Conservation (phyloP, 2,888 invertebrate genomes). For the Apodemia hepburni region DNA sequence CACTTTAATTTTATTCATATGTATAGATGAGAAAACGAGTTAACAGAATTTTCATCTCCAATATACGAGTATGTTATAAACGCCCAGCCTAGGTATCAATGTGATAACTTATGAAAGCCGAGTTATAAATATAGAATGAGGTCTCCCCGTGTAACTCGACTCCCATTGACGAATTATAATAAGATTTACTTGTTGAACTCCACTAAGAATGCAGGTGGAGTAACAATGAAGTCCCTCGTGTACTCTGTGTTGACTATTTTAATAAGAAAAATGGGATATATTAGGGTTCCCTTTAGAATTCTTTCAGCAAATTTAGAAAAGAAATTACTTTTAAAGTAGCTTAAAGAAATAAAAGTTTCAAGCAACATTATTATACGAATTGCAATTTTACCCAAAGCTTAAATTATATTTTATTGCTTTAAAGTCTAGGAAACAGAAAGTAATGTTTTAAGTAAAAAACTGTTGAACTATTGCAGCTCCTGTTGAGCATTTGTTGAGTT, state of each 20-base stretch:
- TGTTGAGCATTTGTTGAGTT: too few species aligned
- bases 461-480: too few species aligned
- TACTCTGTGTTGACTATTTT: constrained; percentile 67
- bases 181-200: constrained; percentile 67
- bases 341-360: too few species aligned
- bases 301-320: neutral
- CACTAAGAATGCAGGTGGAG: constrained; percentile 65
- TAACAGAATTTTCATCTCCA: too few species aligned
- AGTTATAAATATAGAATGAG: constrained; percentile 60
- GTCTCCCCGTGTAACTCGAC: constrained; percentile 62
- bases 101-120: constrained; percentile 37
- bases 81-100: constrained; percentile 2
- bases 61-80: neutral
- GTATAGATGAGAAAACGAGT: too few species aligned
- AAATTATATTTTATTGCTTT: too few species aligned
- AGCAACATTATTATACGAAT: too few species aligned
- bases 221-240: constrained; percentile 64
- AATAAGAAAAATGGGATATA: constrained; percentile 62
- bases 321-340: too few species aligned
- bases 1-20: too few species aligned
- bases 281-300: constrained; percentile 1
- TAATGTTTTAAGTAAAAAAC: too few species aligned
- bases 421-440: too few species aligned
- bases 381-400: too few species aligned
- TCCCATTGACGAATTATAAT: constrained; percentile 65